Conservation (phyloP, 1,140 invertebrate species). For the Diploscapter pachys region DNA sequence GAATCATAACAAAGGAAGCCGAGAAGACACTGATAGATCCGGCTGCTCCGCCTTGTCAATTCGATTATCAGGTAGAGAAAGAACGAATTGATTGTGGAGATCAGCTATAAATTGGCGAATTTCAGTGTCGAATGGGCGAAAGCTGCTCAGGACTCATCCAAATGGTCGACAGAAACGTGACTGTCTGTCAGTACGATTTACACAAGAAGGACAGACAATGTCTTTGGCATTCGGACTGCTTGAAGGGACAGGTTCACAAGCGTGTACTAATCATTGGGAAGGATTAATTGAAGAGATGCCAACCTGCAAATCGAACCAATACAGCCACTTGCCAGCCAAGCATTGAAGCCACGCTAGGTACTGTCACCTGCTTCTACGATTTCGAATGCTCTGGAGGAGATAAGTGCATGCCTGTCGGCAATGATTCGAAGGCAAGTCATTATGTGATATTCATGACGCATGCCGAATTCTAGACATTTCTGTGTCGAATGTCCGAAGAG, state of each 20-base stretch:
- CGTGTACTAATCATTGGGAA: background rate
- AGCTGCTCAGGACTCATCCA: slow-evolving; percentile 22
- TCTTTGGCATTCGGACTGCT: slow-evolving; percentile 27
- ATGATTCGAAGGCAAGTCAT: background rate
- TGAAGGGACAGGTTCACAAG: slow-evolving; percentile 17
- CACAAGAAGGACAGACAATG: slow-evolving; percentile 11
- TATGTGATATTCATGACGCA: slow-evolving; percentile 10
- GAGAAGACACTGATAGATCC: slow-evolving; percentile 14
- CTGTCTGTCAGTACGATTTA: slow-evolving; percentile 26
- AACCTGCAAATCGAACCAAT: no score
- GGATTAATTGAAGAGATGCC: no score
- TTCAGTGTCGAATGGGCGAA: slow-evolving; percentile 34
- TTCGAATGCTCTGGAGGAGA: slow-evolving; percentile 31
- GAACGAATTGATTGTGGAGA: background rate
- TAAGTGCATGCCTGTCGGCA: slow-evolving; percentile 21
- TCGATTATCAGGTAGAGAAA: slow-evolving; percentile 28
- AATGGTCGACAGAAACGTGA: slow-evolving; percentile 24
- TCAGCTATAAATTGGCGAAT: background rate
- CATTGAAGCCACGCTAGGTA: slow-evolving; percentile 15
- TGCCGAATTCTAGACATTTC: slow-evolving; percentile 13
- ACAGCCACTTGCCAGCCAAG: slow-evolving; percentile 9
- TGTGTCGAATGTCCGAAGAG: slow-evolving; percentile 19
- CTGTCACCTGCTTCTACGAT: slow-evolving; percentile 19
- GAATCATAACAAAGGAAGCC: no score
- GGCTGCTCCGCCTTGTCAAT: slow-evolving; percentile 17